Base-by-base conservation (phyloP, 2,888 invertebrate genomes). In the Poecilus cupreus region DNA sequence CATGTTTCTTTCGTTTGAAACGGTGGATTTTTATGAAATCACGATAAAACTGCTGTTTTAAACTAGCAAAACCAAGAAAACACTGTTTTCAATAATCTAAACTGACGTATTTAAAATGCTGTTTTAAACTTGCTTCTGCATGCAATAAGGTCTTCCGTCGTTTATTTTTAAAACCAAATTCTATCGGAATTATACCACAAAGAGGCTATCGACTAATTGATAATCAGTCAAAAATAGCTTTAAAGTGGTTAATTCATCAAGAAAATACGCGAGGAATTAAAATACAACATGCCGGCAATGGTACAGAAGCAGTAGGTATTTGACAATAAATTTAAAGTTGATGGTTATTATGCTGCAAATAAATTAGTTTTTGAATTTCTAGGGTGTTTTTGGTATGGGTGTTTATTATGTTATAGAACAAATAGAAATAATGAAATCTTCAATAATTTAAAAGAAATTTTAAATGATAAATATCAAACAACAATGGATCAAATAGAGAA, bases 121-220 rank as follows among this genome's bases (percentile, higher is more conserved):
- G n/a, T n/a, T n/a, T n/a, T n/a, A n/a, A n/a, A n/a, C n/a, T n/a
- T n/a, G n/a, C n/a, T n/a, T n/a, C n/a, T n/a, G n/a, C n/a, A n/a
- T n/a, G n/a, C n/a, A n/a, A n/a, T 83, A 70, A 37, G 75, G 85
- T 1, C 3, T 86, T 81, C 54, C 37, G 84, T 6, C 82, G 83
- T 32, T 85, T 86, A 13, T 86, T 85, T 82, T 70, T 86, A n/a
- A 81, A 85, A 82, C 24, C 82, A 5, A 60, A 86, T 5, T 84
- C 84, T 0, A 86, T 87, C 13, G 86, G 85, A 4, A 82, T 87
- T 1, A 83, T 87, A n/a, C 86, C 86, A 0, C 68, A 64, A 6
- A 60, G 68, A 0, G 86, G 87, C 1, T 87, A 87, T 75, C 68
- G 87, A 5, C 51, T 64, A n/a, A n/a, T n/a, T n/a, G n/a, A n/a